Conservation (phyloP, 53 echinoderm and acorn worm species). For the Mesocentrotus franciscanus region DNA sequence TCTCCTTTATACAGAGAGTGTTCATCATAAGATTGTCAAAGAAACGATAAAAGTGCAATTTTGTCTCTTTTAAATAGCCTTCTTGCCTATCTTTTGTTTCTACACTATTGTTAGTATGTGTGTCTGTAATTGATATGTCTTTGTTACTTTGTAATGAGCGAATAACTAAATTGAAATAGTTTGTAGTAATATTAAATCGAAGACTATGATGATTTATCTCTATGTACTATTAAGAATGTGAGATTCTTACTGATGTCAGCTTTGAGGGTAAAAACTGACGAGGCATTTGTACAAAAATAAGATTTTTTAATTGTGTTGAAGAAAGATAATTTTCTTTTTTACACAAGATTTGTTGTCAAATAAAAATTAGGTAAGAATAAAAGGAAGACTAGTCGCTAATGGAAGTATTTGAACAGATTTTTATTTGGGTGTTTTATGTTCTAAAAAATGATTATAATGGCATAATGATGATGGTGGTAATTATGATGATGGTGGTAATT, state of each 20-base stretch:
- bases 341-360: constrained; percentile 43
- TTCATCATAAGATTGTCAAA: constrained; percentile 25
- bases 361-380: constrained; percentile 56
- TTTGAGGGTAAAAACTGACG: neutral
- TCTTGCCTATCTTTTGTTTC: constrained; percentile 59
- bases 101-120: constrained; percentile 6
- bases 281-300: constrained; percentile 30
- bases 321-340: neutral
- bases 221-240: constrained; percentile 21
- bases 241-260: neutral
- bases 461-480: neutral
- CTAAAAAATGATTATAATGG: too few species aligned
- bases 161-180: constrained; percentile 16
- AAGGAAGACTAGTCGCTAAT: constrained; percentile 34
- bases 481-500: neutral
- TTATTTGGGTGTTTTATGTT: neutral
- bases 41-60: constrained; percentile 64
- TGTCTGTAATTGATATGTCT: neutral
- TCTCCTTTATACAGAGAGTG: neutral
- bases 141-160: neutral
- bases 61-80: constrained; percentile 61
- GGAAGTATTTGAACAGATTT: neutral
- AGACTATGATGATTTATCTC: neutral
- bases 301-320: constrained; percentile 18
- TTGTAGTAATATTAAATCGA: neutral